Percentiles rank a stretch among this genome's conserved stretches.
phyloP scores from a whole-genome alignment of 2,113 vertebrate genomes.

The Corythornis vintsioides region DNA sequence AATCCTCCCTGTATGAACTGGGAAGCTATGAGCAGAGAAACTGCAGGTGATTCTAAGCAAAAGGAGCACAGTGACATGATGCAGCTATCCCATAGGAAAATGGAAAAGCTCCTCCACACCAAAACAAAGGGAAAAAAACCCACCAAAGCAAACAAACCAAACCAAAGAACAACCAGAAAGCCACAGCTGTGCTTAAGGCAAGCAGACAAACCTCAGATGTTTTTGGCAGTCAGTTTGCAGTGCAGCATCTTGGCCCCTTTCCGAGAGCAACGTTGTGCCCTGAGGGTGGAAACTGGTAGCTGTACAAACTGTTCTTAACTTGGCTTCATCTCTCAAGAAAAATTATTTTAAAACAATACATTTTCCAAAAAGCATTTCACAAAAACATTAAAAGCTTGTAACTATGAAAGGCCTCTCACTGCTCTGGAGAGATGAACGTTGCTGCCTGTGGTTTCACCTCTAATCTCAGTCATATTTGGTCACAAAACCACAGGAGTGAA shows the following conservation, averaged over 20 bases:
- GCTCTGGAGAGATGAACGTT: background rate
- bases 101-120: background rate
- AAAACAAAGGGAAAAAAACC: background rate
- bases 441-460: background rate
- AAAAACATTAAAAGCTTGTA: background rate
- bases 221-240: conserved; percentile 19
- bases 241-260: background rate
- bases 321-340: background rate
- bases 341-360: background rate
- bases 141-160: background rate
- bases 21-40: background rate
- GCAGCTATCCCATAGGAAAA: background rate
- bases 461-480: background rate
- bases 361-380: background rate
- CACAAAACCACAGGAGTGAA: background rate
- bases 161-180: background rate
- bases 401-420: background rate
- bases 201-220: conserved; percentile 12
- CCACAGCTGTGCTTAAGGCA: background rate
- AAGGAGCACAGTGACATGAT: background rate
- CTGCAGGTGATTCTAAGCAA: background rate
- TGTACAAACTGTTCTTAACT: conserved; percentile 9
- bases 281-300: background rate
- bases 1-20: background rate
- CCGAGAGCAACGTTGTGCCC: background rate